Conservation (phyloP, 2,113 vertebrate genomes). For the Dolichotis patagonum region DNA sequence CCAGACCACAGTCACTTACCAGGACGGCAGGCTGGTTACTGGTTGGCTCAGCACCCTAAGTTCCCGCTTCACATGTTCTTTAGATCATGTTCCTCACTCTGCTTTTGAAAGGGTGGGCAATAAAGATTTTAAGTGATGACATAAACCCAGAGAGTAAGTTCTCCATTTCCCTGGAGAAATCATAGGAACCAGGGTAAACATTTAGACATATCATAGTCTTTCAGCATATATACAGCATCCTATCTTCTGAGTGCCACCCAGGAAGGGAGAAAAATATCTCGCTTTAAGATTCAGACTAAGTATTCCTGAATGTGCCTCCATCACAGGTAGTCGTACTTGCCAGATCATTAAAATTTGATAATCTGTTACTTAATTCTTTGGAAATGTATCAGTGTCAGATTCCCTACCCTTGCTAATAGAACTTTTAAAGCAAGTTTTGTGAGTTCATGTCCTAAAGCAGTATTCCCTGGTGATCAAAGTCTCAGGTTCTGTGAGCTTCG, state of each 20-base stretch:
- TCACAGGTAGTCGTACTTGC: conserved; percentile 24
- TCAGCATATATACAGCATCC: background rate
- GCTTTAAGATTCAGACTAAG: conserved; percentile 57
- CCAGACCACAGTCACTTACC: no score
- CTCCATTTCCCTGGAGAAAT: background rate
- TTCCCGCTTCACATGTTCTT: background rate
- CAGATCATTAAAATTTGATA: conserved; percentile 75
- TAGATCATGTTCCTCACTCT: background rate
- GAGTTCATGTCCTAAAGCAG: conserved; percentile 39
- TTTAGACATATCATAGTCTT: background rate
- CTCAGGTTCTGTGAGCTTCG: conserved; percentile 1
- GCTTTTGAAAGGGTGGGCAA: background rate
- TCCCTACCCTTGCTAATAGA: conserved; percentile 41
- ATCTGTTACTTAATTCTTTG: conserved; percentile 75
- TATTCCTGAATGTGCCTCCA: background rate
- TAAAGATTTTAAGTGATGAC: background rate
- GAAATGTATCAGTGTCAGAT: conserved; percentile 58
- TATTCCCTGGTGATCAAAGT: conserved; percentile 67
- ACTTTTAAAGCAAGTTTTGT: conserved; percentile 40
- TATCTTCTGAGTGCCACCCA: background rate
- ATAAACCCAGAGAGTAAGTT: background rate
- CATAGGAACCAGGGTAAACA: background rate
- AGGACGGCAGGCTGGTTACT: no score
- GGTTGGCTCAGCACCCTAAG: no score
- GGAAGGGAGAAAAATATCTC: background rate